These are phyloP conservation scores for Spheniscus humboldti DNA, from an alignment of 2,797 vertebrate genomes.

Conservation along the genomic window DNA sequence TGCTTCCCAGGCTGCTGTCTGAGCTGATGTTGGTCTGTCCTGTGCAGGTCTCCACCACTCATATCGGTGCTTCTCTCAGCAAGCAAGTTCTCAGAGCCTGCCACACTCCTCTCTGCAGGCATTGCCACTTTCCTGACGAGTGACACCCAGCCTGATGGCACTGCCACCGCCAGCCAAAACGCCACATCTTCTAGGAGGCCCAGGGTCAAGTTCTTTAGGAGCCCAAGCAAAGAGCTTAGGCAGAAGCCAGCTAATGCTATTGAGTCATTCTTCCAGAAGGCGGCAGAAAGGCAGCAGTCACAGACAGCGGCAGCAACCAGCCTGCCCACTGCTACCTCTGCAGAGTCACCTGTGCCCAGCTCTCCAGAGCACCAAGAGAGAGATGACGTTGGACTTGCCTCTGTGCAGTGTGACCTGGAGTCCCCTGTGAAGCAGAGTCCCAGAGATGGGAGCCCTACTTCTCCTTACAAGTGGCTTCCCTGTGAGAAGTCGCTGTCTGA, in stretches of 20 bases:
- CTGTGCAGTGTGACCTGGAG: conserved; percentile 19
- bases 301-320: neutral
- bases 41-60: conserved; percentile 86
- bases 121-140: conserved; percentile 84
- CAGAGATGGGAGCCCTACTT: neutral
- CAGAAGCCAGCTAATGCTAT: conserved; percentile 77
- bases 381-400: neutral
- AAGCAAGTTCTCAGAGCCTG: conserved; percentile 83
- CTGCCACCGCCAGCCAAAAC: neutral
- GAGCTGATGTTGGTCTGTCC: conserved; percentile 1
- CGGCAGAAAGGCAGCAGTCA: conserved; percentile 74
- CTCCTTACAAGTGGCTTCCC: neutral
- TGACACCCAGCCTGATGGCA: conserved; percentile 55
- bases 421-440: neutral
- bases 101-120: conserved; percentile 70
- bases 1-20: neutral
- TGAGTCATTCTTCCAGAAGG: conserved; percentile 86
- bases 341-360: neutral
- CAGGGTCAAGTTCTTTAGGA: conserved; percentile 53
- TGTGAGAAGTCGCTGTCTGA: neutral
- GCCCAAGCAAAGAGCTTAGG: conserved; percentile 44
- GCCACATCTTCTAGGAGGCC: neutral
- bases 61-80: conserved; percentile 85
- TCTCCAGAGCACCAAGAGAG: neutral
- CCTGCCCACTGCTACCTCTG: neutral